Evolutionary conservation across 1,140 invertebrate genomes (phyloP), one percentile per base, ranked within the genome.

Genomic region (Elysia chlorotica): DNA sequence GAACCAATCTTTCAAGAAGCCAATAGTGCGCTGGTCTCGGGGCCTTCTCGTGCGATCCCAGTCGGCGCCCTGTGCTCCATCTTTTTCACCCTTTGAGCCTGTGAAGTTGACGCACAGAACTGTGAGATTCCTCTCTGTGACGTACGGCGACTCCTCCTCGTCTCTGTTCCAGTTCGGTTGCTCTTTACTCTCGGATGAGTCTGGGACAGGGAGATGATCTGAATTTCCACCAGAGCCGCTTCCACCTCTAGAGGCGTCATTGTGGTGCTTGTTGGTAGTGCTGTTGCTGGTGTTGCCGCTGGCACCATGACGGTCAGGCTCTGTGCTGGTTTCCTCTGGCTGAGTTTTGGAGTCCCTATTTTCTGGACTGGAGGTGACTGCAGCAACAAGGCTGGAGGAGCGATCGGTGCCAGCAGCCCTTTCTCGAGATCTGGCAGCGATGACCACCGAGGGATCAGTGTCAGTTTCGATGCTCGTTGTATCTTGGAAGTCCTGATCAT

Each of bases 1-100:
- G 84, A 92, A 91, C 91, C 91, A 92, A 74, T 92, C 90, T 53
- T 90, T 90, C 73, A 92, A 84, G 82, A 92, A 91, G 71, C 91
- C 91, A 77, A 91, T 88, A 74, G 90, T 65, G 48, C 41, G 53
- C n/a, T 65, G 57, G 71, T 63, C 31, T 25, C 21, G 17, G 5
- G 57, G 59, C 21, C 72, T 63, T 65, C 31, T 57, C 25, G 38
- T 14, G 5, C 54, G n/a, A 2, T 19, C 19, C 57, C 69, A 63
- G 10, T 59, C 48, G 25, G 63, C 69, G 33, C 33, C 69, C n/a
- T 56, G 57, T 23, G 31, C 67, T n/a, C n/a, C n/a, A n/a, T n/a
- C n/a, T n/a, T n/a, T n/a, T n/a, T n/a, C n/a, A n/a, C n/a, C n/a
- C n/a, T n/a, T n/a, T n/a, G n/a, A n/a, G n/a, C n/a, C n/a, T 53